These are phyloP conservation scores for Lampris incognitus DNA, from an alignment of 2,113 vertebrate species.

Conservation along the genomic window DNA sequence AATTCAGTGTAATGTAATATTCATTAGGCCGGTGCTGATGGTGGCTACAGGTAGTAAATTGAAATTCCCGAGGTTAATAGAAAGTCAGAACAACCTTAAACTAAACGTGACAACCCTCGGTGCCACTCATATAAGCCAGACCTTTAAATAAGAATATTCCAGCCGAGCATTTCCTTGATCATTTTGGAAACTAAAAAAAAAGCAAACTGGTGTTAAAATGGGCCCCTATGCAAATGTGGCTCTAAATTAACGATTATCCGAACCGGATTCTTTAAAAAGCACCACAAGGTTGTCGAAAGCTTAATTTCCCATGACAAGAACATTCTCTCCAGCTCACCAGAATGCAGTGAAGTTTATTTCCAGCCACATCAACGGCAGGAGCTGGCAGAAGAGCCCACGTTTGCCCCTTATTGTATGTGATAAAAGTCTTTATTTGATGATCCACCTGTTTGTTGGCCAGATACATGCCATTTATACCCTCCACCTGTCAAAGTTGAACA, in stretches of 20 bases:
- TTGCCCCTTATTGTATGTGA: conserved; percentile 96
- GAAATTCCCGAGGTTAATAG: conserved; percentile 78
- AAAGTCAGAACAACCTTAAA: conserved; percentile 68
- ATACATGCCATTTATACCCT: conserved; percentile 95
- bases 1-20: conserved; percentile 70
- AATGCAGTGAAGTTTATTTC: conserved; percentile 88
- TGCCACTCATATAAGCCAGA: conserved; percentile 40
- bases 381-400: conserved; percentile 92
- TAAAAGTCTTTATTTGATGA: conserved; percentile 91
- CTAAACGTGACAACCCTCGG: conserved; percentile 46
- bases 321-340: conserved; percentile 85
- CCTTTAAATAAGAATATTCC: conserved; percentile 50
- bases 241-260: conserved; percentile 45
- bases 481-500: conserved; percentile 82
- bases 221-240: conserved; percentile 43
- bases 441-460: conserved; percentile 94
- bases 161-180: conserved; percentile 43
- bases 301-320: conserved; percentile 45
- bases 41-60: conserved; percentile 71
- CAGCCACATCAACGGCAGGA: conserved; percentile 84
- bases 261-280: background rate
- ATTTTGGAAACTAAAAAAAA: conserved; percentile 51
- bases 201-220: conserved; percentile 20
- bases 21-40: conserved; percentile 59
- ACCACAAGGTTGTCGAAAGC: conserved; percentile 20